These are phyloP conservation scores for Morone chrysops DNA, from an alignment of 2,113 vertebrate genomes.

Conservation along the genomic window DNA sequence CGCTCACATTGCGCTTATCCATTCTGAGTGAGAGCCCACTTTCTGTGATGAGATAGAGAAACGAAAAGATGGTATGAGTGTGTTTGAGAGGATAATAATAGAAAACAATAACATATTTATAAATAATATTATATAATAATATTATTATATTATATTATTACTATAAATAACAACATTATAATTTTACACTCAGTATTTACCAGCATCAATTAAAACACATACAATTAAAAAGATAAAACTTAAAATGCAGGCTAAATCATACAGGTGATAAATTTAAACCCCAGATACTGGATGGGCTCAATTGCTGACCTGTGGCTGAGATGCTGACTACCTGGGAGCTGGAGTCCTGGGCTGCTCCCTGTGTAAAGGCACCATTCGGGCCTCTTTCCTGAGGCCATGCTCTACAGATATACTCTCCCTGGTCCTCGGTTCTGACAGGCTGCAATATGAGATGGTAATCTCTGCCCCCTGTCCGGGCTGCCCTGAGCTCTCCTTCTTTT, in stretches of 20 bases:
- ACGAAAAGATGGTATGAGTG: not conserved
- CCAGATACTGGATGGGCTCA: not conserved
- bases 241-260: not conserved
- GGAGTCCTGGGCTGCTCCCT: slow-evolving; percentile 68
- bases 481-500: slow-evolving; percentile 79
- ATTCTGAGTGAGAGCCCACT: slow-evolving; percentile 77
- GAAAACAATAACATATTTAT: not conserved
- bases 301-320: slow-evolving; percentile 71
- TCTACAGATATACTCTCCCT: slow-evolving; percentile 84
- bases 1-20: rapidly evolving
- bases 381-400: slow-evolving; percentile 78
- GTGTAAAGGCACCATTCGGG: slow-evolving; percentile 61
- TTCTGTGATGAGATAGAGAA: slow-evolving; percentile 72
- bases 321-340: slow-evolving; percentile 51
- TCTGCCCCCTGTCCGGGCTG: slow-evolving; percentile 71
- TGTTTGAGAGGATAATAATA: not conserved
- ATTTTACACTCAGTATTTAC: not conserved
- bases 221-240: not conserved
- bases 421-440: slow-evolving; percentile 79
- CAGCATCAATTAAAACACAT: not conserved
- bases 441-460: slow-evolving; percentile 83
- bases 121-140: not conserved
- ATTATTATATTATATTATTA: not conserved
- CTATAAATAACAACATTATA: not conserved
- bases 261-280: not conserved